Percentiles rank a stretch among this genome's conserved stretches.
Conservation (phyloP, 2,797 vertebrate genomes). For the Protosalanx chinensis region DNA sequence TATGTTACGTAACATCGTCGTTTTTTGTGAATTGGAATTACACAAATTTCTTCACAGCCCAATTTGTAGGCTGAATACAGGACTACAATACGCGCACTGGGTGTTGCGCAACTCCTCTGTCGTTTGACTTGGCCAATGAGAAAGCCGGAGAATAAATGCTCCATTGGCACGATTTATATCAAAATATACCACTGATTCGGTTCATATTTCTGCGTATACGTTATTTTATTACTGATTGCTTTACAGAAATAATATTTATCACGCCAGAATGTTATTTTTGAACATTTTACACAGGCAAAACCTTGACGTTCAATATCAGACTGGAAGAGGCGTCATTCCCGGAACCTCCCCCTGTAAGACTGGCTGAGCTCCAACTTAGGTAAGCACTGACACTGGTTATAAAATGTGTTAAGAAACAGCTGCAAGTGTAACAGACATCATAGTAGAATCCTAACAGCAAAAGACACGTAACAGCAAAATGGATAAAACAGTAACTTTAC, state of each 20-base stretch:
- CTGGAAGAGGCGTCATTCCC: constrained; percentile 32
- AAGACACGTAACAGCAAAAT: constrained; percentile 38
- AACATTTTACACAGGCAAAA: constrained; percentile 38
- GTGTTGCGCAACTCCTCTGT: too few species aligned
- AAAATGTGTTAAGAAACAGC: constrained; percentile 1
- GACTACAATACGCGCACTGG: too few species aligned
- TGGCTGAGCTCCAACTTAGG: too few species aligned
- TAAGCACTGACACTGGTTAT: constrained; percentile 25
- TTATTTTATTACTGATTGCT: neutral
- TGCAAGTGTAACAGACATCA: neutral
- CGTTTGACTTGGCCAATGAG: neutral
- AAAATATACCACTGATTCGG: neutral
- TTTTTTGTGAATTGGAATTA: neutral
- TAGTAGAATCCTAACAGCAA: neutral
- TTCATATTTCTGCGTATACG: neutral
- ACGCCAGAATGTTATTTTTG: neutral
- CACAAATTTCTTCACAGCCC: neutral
- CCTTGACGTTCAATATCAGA: fast-evolving
- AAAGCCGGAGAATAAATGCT: neutral
- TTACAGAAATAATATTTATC: neutral
- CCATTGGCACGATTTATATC: neutral
- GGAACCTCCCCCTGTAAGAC: neutral
- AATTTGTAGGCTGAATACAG: neutral
- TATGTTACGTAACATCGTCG: too few species aligned
- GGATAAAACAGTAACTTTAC: constrained; percentile 66